phyloP scores from a whole-genome alignment of 2,888 invertebrate genomes.

The Petrophora chlorosata region DNA sequence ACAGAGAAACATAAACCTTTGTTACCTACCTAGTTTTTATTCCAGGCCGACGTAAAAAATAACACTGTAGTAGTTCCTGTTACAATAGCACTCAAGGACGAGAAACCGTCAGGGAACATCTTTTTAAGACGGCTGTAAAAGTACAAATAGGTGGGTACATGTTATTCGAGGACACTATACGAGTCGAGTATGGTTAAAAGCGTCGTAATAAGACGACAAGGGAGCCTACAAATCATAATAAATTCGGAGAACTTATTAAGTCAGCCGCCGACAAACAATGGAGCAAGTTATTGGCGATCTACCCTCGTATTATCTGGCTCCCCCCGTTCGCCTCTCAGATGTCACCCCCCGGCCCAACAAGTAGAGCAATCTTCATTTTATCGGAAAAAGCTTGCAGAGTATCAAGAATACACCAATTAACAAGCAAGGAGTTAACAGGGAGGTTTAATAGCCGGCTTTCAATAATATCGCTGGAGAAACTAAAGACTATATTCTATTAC shows the following conservation, averaged over 20 bases:
- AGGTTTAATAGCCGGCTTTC: conserved; percentile 46
- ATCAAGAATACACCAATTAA: conserved; percentile 77
- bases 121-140: conserved; percentile 57
- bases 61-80: conserved; percentile 43
- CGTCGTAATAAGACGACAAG: conserved; percentile 74
- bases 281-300: conserved; percentile 78
- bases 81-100: conserved; percentile 39
- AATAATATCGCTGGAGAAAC: conserved; percentile 38
- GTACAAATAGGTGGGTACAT: conserved; percentile 49
- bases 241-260: conserved; percentile 81
- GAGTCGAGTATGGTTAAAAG: conserved; percentile 62
- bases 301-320: conserved; percentile 74
- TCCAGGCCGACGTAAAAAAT: conserved; percentile 44
- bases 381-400: conserved; percentile 73
- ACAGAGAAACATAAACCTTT: conserved; percentile 43
- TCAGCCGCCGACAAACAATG: conserved; percentile 81
- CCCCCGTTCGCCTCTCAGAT: conserved; percentile 44
- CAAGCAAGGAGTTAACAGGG: conserved; percentile 61
- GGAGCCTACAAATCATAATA: conserved; percentile 80
- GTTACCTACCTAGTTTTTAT: conserved; percentile 40
- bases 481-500: conserved; percentile 34
- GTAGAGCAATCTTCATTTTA: conserved; percentile 74
- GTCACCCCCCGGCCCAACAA: conserved; percentile 57
- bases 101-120: conserved; percentile 37
- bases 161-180: conserved; percentile 44